Evolutionary conservation across 1,140 invertebrate genomes (phyloP).

Genomic region (Psix sp.): DNA sequence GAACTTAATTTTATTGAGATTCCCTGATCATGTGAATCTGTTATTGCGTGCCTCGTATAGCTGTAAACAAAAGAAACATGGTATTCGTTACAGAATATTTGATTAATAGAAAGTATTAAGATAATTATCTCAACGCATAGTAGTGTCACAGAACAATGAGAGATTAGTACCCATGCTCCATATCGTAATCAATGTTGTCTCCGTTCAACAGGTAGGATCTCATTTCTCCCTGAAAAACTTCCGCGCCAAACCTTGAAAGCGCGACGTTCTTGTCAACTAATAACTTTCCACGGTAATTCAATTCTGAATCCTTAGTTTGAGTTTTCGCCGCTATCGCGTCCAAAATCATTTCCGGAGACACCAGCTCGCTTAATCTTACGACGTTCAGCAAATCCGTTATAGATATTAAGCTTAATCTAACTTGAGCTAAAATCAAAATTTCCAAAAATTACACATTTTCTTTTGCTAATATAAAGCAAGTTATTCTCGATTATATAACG

Average conservation of each 20-base stretch:
- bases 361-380: slow-evolving; percentile 89
- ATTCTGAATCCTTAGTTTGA: slow-evolving; percentile 84
- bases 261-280: slow-evolving; percentile 95
- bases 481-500: slow-evolving; percentile 8
- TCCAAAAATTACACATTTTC: not conserved
- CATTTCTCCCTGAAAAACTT: slow-evolving; percentile 92
- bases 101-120: no score
- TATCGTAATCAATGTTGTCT: slow-evolving; percentile 90
- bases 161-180: slow-evolving; percentile 86
- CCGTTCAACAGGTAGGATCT: slow-evolving; percentile 91
- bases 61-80: slow-evolving; percentile 64
- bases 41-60: slow-evolving; percentile 95
- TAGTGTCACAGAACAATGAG: no score
- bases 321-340: slow-evolving; percentile 94
- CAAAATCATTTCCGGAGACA: slow-evolving; percentile 92
- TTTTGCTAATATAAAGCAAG: slow-evolving; percentile 9
- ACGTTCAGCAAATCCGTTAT: slow-evolving; percentile 90
- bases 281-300: slow-evolving; percentile 88
- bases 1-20: slow-evolving; percentile 93
- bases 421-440: slow-evolving; percentile 72
- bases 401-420: slow-evolving; percentile 92
- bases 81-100: no score
- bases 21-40: slow-evolving; percentile 85
- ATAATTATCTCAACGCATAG: no score
- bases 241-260: slow-evolving; percentile 84